These are phyloP conservation scores for Xenopus laevis DNA, from an alignment of 2,113 vertebrate genomes.

Conservation along the genomic window DNA sequence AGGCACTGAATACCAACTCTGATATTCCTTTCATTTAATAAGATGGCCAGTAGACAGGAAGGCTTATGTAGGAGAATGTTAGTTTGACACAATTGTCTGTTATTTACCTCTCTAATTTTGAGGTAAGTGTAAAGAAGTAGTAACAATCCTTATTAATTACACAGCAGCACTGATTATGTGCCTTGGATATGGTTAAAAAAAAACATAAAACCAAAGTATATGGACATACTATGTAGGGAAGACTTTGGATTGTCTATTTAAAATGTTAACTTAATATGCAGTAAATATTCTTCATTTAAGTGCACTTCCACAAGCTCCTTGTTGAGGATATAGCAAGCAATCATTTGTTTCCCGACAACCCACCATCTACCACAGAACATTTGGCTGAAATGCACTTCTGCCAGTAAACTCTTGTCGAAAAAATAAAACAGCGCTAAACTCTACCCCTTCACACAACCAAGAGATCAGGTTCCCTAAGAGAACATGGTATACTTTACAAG, in stretches of 20 bases:
- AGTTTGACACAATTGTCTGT: background rate
- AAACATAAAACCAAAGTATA: conserved; percentile 57
- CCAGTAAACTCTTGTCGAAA: conserved; percentile 62
- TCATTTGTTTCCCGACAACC: conserved; percentile 61
- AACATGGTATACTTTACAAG: conserved; percentile 67
- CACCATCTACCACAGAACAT: conserved; percentile 62
- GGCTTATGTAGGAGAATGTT: conserved; percentile 32
- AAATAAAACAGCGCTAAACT: conserved; percentile 54
- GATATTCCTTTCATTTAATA: background rate
- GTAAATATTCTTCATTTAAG: conserved; percentile 69
- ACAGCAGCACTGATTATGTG: conserved; percentile 62
- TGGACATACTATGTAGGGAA: conserved; percentile 64
- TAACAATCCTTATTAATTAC: conserved; percentile 56
- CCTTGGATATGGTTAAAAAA: conserved; percentile 53
- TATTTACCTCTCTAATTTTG: conserved; percentile 4
- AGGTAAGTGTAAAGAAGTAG: conserved; percentile 49
- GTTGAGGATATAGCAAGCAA: conserved; percentile 64
- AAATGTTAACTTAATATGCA: conserved; percentile 67
- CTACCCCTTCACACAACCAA: conserved; percentile 59
- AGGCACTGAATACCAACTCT: background rate
- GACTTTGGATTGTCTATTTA: conserved; percentile 71
- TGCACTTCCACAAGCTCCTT: conserved; percentile 73
- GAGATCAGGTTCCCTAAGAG: conserved; percentile 62
- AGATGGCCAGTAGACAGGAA: conserved; percentile 19
- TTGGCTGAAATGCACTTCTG: conserved; percentile 74